Evolutionary conservation across 2,113 vertebrate genomes (phyloP).

Genomic region (Pterocles burchelli): DNA sequence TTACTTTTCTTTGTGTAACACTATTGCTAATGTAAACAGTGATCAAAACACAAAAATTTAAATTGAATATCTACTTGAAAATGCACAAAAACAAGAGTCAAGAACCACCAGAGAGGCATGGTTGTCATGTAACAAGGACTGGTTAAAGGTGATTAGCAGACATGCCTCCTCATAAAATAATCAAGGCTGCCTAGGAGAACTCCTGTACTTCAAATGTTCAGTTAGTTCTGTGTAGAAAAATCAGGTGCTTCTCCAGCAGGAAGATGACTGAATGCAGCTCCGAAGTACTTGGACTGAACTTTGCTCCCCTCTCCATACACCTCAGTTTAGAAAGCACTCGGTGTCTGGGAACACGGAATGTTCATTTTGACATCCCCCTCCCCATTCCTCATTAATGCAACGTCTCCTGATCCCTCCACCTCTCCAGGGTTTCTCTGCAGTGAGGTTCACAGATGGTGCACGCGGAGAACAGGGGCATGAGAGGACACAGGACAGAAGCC

Average conservation of each 20-base stretch:
- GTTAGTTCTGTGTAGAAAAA: background rate
- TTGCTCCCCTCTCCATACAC: background rate
- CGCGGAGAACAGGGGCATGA: background rate
- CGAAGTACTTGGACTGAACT: background rate
- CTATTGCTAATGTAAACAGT: background rate
- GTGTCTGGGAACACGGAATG: background rate
- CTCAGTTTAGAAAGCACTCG: background rate
- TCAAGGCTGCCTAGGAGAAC: background rate
- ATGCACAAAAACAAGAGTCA: background rate
- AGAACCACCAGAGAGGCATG: background rate
- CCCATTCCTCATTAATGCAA: background rate
- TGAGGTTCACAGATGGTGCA: background rate
- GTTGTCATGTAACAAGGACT: background rate
- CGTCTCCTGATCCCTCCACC: background rate
- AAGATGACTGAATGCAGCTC: background rate
- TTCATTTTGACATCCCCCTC: rapidly evolving
- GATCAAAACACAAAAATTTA: background rate
- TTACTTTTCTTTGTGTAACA: background rate
- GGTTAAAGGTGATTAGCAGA: background rate
- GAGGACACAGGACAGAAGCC: background rate
- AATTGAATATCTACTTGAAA: background rate
- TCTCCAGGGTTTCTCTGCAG: background rate
- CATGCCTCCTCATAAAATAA: background rate
- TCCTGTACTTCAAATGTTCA: background rate
- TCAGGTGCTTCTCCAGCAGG: background rate